Evolutionary conservation across 2,113 vertebrate genomes (phyloP).

Genomic region (Forbesichthys papilliferus): DNA sequence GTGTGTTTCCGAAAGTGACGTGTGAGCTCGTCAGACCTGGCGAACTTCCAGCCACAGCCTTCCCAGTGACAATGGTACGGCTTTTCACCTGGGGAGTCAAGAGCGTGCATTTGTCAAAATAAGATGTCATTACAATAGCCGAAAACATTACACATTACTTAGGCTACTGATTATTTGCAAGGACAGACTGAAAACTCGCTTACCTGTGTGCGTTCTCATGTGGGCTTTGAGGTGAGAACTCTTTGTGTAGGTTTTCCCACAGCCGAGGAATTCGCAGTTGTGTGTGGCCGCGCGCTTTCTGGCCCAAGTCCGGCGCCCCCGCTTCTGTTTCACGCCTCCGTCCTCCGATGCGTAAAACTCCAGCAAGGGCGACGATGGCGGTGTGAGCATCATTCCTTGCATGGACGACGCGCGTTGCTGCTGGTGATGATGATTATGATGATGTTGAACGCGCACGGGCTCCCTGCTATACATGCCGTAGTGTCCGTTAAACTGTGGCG

Average conservation of each 20-base stretch:
- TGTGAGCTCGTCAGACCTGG: conserved; percentile 86
- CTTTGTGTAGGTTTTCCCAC: conserved; percentile 93
- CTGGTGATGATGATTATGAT: conserved; percentile 37
- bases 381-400: conserved; percentile 83
- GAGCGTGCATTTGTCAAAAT: too few relatives aligned
- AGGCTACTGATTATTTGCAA: neutral
- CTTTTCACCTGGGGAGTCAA: conserved; percentile 79
- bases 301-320: conserved; percentile 86
- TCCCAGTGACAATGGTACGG: conserved; percentile 93
- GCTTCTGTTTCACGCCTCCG: conserved; percentile 78
- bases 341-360: conserved; percentile 84
- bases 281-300: conserved; percentile 89
- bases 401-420: conserved; percentile 69
- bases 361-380: conserved; percentile 85
- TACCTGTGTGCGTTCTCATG: conserved; percentile 92
- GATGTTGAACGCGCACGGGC: conserved; percentile 57
- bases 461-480: conserved; percentile 78
- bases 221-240: conserved; percentile 92
- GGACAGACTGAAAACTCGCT: conserved; percentile 18
- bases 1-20: conserved; percentile 93
- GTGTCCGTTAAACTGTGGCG: conserved; percentile 81
- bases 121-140: neutral
- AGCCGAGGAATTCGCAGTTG: conserved; percentile 89
- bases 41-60: conserved; percentile 91
- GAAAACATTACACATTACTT: neutral